Evolutionary conservation across 64 coral and sea anemone genomes (phyloP).

Genomic region (Trachythela sp.): DNA sequence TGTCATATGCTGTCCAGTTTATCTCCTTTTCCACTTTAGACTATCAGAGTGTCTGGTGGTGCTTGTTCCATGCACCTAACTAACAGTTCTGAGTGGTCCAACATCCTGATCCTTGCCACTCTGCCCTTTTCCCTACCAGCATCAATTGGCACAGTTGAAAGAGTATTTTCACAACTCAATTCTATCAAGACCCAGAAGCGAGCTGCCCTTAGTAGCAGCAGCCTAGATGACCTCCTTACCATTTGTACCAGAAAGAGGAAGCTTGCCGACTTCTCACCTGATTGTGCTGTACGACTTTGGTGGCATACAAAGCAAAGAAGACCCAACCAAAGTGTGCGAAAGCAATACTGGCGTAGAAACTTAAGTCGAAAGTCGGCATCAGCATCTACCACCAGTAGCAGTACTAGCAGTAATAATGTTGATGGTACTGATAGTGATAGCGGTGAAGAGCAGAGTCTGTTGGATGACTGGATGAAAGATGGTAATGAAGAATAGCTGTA

Average conservation of each 20-base stretch:
- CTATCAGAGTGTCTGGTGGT: not conserved
- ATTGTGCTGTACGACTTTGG: not conserved
- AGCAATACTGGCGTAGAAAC: not conserved
- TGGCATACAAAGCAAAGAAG: not conserved
- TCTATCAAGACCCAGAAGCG: not conserved
- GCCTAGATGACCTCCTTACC: not conserved
- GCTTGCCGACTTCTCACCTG: not conserved
- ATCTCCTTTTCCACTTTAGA: not conserved
- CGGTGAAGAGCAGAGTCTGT: not conserved
- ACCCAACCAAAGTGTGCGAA: not conserved
- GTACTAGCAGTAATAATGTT: not conserved
- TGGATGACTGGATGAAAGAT: not conserved
- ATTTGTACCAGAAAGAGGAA: not conserved
- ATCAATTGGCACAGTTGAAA: not conserved
- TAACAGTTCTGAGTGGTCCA: not conserved
- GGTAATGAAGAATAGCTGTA: not conserved
- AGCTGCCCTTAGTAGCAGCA: not conserved
- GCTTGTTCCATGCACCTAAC: not conserved
- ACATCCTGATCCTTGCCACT: not conserved
- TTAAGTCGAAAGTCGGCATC: not conserved
- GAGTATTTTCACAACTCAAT: not conserved
- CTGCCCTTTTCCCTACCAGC: not conserved
- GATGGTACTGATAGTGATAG: not conserved
- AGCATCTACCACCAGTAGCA: too few species aligned
- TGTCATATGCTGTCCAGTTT: not conserved